These are phyloP conservation scores for Corythucha ciliata DNA, from an alignment of 2,888 invertebrate genomes.

Conservation along the genomic window DNA sequence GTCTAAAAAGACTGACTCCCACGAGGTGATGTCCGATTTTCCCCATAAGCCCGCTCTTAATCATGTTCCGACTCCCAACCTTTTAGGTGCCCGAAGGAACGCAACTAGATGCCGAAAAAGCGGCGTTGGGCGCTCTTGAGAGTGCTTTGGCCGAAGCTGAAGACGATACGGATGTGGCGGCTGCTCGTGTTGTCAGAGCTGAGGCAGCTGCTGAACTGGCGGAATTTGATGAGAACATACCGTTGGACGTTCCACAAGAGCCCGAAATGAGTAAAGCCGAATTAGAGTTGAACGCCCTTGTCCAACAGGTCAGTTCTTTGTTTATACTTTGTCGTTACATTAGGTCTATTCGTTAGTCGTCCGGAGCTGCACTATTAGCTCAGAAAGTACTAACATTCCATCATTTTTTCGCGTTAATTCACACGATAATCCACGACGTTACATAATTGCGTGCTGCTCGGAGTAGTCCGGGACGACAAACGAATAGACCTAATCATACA, in stretches of 20 bases:
- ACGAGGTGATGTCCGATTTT: background rate
- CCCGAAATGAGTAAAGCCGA: conserved; percentile 62
- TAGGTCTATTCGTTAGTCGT: background rate
- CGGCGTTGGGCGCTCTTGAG: conserved; percentile 59
- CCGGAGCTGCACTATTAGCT: background rate
- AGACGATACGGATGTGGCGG: conserved; percentile 89
- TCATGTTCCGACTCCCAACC: background rate
- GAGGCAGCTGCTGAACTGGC: conserved; percentile 84
- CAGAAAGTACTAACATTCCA: background rate
- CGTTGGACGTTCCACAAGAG: conserved; percentile 58
- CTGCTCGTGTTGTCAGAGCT: conserved; percentile 78
- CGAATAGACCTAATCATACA: too few species aligned
- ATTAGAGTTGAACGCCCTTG: conserved; percentile 58
- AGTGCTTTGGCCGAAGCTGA: conserved; percentile 82
- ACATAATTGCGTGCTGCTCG: too few species aligned
- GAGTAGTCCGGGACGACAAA: too few species aligned
- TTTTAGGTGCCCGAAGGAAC: background rate
- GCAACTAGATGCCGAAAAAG: conserved; percentile 16
- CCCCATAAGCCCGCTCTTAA: background rate
- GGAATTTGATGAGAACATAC: conserved; percentile 92
- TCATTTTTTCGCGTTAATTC: too few species aligned
- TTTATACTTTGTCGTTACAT: background rate
- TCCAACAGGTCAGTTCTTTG: conserved; percentile 58
- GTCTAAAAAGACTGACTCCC: background rate
- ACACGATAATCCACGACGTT: too few species aligned